Base-by-base conservation (phyloP, 1,140 invertebrate genomes). In the Trinorchestia longiramus region DNA sequence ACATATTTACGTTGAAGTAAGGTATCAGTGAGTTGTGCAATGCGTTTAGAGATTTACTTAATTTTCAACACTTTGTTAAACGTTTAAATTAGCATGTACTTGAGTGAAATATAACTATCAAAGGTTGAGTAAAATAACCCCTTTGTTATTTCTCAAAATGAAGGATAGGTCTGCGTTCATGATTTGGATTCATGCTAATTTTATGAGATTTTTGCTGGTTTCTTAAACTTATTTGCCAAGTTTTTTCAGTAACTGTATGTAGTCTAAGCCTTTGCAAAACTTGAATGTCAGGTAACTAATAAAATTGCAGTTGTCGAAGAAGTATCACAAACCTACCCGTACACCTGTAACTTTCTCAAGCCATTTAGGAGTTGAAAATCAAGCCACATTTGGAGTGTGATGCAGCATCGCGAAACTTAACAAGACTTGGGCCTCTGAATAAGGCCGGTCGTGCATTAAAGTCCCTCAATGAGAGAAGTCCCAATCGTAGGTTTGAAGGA, bases 401-500 rank as follows among this genome's bases (percentile, higher is more conserved):
- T 42, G 88, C 88, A 42, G 41, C 88, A 40, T 44, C 36, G 92
- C 43, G 43, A 94, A 44, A 47, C 92, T 45, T 94, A 94, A 94
- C 92, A 94, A 47, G 43, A 40, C 43, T 43, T 43, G 11, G 44
- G 40, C 44, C 40, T 43, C 92, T 94, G 44, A 94, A 94, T 94
- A 94, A 43, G 92, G 92, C 92, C 40, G 17, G 44, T 45, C 44
- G 44, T 45, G 92, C 92, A 28, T 40, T 47, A 47, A 43, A 94
- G 41, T 94, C 43, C 92, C 92, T 94, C 43, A 40, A 40, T 43
- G 43, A 94, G 92, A 45, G 92, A 94, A 94, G 92, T 94, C 44
- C 44, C 92, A 94, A 94, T 94, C 92, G 92, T 40, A 47, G 92
- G 8, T 94, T 94, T 94, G 92, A 94, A 94, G 92, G 92, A 94